A percentile compares a stretch with the other conserved stretches of the same genome.
Conservation (phyloP, 2,888 invertebrate genomes). For the Augochlorella aurata region DNA sequence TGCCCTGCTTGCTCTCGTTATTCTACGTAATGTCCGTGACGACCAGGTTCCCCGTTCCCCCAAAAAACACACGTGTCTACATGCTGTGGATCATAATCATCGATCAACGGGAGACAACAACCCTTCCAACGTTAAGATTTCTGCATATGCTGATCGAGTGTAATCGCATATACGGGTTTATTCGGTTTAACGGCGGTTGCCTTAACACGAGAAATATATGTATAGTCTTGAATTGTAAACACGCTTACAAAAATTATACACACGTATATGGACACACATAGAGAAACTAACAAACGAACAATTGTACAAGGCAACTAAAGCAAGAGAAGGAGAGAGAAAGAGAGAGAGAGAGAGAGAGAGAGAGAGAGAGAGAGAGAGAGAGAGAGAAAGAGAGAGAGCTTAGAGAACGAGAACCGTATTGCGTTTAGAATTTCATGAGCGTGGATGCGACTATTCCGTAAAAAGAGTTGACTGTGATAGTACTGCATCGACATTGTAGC, state of each 20-base stretch:
- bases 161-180: constrained; percentile 49
- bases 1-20: constrained; percentile 69
- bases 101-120: background rate
- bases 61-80: constrained; percentile 1
- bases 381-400: constrained; percentile 13
- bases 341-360: background rate
- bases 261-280: background rate
- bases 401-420: constrained; percentile 32
- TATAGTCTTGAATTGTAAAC: constrained; percentile 33
- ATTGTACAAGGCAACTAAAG: constrained; percentile 24
- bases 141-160: constrained; percentile 47
- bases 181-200: constrained; percentile 46
- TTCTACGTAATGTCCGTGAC: constrained; percentile 40
- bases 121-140: constrained; percentile 28
- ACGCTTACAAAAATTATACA: constrained; percentile 6
- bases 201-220: constrained; percentile 37
- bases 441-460: constrained; percentile 53
- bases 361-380: background rate
- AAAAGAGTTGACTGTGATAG: constrained; percentile 64
- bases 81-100: constrained; percentile 10
- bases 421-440: constrained; percentile 64
- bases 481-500: constrained; percentile 58
- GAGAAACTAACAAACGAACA: constrained; percentile 12
- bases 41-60: constrained; percentile 6
- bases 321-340: background rate